phyloP scores from a whole-genome alignment of 2,113 vertebrate genomes.

The Apus apus region DNA sequence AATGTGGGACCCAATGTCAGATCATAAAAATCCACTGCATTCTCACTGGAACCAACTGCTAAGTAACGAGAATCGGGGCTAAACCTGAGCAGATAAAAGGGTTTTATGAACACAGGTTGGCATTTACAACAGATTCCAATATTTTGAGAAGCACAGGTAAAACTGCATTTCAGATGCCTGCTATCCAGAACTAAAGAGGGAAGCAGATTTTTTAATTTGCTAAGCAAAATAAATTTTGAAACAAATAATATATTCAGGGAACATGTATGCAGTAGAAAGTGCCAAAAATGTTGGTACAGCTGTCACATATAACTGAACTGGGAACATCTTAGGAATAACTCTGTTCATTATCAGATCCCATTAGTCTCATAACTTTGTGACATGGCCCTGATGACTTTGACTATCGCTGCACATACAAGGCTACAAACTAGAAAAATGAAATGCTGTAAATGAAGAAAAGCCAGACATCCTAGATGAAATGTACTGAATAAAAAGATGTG shows the following conservation, averaged over 20 bases:
- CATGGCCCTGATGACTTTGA: not conserved
- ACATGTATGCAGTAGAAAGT: not conserved
- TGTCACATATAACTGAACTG: not conserved
- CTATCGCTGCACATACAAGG: not conserved
- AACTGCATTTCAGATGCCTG: not conserved
- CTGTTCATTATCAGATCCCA: not conserved
- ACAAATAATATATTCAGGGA: not conserved
- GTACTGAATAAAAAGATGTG: not conserved
- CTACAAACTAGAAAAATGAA: not conserved
- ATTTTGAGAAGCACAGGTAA: not conserved
- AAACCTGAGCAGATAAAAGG: slow-evolving; percentile 78
- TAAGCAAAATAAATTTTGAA: not conserved
- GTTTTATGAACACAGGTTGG: not conserved
- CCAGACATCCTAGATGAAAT: not conserved
- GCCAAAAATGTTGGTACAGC: not conserved
- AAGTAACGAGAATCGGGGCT: slow-evolving; percentile 92
- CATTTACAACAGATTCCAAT: not conserved
- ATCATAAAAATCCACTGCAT: slow-evolving; percentile 96
- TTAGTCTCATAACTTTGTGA: not conserved
- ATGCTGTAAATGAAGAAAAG: not conserved
- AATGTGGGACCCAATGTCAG: slow-evolving; percentile 90
- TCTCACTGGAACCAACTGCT: slow-evolving; percentile 93
- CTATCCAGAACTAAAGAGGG: not conserved
- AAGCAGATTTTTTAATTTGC: not conserved
- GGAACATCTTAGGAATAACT: not conserved